Evolutionary conservation across 1,140 invertebrate genomes (phyloP), one percentile per base, ranked within the genome.

Genomic region (Sipha flava): DNA sequence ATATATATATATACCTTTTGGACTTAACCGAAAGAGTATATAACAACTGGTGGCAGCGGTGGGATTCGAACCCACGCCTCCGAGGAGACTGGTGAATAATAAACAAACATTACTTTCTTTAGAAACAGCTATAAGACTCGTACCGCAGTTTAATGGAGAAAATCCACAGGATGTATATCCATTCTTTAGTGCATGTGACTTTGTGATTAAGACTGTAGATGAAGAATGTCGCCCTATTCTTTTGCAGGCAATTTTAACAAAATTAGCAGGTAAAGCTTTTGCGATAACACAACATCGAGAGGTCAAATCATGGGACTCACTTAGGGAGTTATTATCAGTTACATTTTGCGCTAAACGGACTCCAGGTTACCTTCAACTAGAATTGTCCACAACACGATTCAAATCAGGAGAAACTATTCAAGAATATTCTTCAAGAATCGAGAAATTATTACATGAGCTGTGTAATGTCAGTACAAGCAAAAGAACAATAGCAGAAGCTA

Each of bases 31-130:
- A n/a, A n/a, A n/a, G n/a, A n/a, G n/a, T n/a, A n/a, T n/a, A n/a
- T n/a, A n/a, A n/a, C n/a, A n/a, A n/a, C n/a, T n/a, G n/a, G n/a
- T n/a, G 89, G 88, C 88, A 90, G 89, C 89, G 90, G 89, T 90
- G 89, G 90, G 89, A 90, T 90, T 91, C 89, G 90, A 91, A 90
- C 90, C 89, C 89, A 90, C 90, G 90, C 89, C 90, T 86, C 88
- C 88, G 88, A 89, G 86, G 88, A 88, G 89, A 90, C 89, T 90
- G 89, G 89, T 90, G 89, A n/a, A n/a, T n/a, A n/a, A n/a, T n/a
- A n/a, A n/a, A n/a, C n/a, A n/a, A n/a, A n/a, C n/a, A 40, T 57
- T 57, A 54, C 21, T 54, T 9, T 54, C 21, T 0, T 54, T 54
- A 7, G 49, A 54, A 23, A 54, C 49, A 10, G 49, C 21, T 23